Evolutionary conservation across 2,888 invertebrate species (phyloP).

Genomic region (Aricia artaxerxes): DNA sequence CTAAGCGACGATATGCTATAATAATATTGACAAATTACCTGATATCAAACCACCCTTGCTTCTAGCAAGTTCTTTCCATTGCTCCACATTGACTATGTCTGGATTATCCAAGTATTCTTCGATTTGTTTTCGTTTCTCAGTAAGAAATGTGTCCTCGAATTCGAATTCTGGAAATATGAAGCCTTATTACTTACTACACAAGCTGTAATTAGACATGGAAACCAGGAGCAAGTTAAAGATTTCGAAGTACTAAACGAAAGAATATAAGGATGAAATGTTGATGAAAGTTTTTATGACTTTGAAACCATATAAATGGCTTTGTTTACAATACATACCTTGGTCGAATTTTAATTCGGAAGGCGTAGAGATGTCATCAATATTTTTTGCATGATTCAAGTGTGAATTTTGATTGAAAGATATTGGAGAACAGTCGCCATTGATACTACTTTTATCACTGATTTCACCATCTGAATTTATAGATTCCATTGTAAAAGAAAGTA

Average conservation of each 20-base stretch:
- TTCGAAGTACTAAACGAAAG: not conserved
- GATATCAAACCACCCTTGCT: constrained; percentile 85
- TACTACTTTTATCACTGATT: constrained; percentile 57
- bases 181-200: constrained; percentile 28
- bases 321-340: constrained; percentile 83
- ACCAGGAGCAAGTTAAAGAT: not conserved
- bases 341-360: constrained; percentile 85
- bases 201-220: not conserved
- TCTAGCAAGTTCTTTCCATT: constrained; percentile 82
- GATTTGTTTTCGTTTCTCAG: constrained; percentile 81
- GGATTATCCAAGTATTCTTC: constrained; percentile 78
- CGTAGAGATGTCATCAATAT: constrained; percentile 79
- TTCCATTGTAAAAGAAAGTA: constrained; percentile 66
- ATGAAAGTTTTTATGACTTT: not conserved
- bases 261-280: constrained; percentile 1
- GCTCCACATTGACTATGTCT: constrained; percentile 68
- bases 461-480: constrained; percentile 59
- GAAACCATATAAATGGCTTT: constrained; percentile 38
- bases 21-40: constrained; percentile 61
- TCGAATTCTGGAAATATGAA: constrained; percentile 72
- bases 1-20: too few relatives aligned
- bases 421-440: constrained; percentile 64
- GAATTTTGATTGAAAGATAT: constrained; percentile 51
- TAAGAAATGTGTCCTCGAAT: constrained; percentile 81
- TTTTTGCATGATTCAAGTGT: constrained; percentile 66